Conservation (phyloP, 2,113 vertebrate species). For the Okapia johnstoni region DNA sequence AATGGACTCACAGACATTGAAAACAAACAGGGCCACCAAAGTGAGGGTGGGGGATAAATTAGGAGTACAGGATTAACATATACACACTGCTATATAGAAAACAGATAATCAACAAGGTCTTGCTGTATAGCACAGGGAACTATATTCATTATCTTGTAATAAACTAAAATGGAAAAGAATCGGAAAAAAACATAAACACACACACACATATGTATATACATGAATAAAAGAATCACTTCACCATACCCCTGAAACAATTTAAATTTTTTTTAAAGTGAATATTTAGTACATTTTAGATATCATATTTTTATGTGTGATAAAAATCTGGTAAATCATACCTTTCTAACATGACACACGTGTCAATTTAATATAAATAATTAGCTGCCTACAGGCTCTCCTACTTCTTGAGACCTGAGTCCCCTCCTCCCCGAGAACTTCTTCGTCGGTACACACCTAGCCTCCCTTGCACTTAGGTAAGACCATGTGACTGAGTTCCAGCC, state of each 20-base stretch:
- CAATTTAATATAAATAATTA: background rate
- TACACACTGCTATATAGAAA: background rate
- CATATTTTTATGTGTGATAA: background rate
- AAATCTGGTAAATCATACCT: background rate
- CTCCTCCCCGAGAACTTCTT: background rate
- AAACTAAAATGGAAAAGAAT: background rate
- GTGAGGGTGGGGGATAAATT: background rate
- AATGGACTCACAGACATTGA: background rate
- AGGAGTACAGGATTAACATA: background rate
- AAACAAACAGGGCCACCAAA: background rate
- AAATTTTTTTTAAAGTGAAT: background rate
- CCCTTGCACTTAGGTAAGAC: background rate
- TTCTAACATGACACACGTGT: too few relatives aligned
- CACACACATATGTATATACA: background rate
- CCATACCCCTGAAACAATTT: background rate
- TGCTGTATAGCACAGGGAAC: background rate
- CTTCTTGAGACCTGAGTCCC: background rate
- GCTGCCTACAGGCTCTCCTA: background rate
- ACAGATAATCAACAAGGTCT: background rate
- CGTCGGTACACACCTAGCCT: fast-evolving
- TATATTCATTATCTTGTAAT: background rate
- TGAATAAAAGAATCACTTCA: background rate
- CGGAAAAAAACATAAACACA: background rate
- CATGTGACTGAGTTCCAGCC: fast-evolving
- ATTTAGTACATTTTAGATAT: background rate